phyloP scores from a whole-genome alignment of 2,888 invertebrate species.

The Calameuta idolon region DNA sequence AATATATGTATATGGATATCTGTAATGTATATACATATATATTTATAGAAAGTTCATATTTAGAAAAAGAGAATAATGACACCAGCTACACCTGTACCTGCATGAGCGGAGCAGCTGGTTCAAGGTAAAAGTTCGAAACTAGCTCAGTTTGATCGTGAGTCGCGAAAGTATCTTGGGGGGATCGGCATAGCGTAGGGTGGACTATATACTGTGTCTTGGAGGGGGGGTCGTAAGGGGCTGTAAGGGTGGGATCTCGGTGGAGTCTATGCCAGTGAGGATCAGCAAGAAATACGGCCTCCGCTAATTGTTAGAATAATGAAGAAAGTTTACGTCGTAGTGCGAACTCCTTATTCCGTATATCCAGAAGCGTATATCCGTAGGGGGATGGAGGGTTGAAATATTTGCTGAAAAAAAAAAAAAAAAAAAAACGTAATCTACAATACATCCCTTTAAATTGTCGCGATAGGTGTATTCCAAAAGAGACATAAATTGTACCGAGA shows the following conservation, averaged over 20 bases:
- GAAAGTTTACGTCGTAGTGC: constrained; percentile 33
- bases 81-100: not conserved
- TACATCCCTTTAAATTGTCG: not conserved
- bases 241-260: not conserved
- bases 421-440: not conserved
- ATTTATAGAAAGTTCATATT: not conserved
- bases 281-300: constrained; percentile 43
- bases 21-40: not conserved
- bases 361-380: not conserved
- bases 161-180: not conserved
- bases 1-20: not conserved
- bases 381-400: not conserved
- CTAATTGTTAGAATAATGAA: constrained; percentile 53
- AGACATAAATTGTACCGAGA: not conserved
- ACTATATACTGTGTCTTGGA: not conserved
- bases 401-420: not conserved
- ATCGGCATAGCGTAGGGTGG: not conserved
- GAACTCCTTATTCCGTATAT: not conserved
- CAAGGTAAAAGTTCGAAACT: not conserved
- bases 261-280: constrained; percentile 8
- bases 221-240: not conserved
- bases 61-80: not conserved
- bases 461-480: not conserved
- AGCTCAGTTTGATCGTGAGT: not conserved
- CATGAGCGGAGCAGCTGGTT: not conserved